These are phyloP conservation scores for Acyrthosiphon pisum DNA, from an alignment of 1,140 invertebrate species.

Conservation along the genomic window DNA sequence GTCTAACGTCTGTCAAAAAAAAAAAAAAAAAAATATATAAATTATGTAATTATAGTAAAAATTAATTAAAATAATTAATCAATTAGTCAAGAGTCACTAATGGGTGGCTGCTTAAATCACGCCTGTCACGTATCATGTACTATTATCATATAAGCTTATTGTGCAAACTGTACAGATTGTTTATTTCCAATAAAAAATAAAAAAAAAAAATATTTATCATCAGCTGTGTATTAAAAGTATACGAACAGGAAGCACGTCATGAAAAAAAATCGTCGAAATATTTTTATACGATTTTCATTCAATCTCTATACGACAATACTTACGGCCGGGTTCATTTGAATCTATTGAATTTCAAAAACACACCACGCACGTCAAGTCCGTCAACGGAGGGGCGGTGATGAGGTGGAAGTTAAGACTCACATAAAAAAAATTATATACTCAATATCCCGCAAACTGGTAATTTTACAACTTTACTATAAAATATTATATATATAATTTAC, in stretches of 20 bases:
- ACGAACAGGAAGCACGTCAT: background rate
- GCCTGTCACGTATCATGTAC: no score
- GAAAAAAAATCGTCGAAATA: background rate
- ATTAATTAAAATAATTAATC: no score
- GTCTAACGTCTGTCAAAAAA: no score
- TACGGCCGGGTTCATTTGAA: background rate
- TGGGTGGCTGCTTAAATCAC: no score
- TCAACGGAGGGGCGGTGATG: background rate
- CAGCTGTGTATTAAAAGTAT: background rate
- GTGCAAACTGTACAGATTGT: no score
- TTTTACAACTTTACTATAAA: background rate
- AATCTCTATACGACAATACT: background rate
- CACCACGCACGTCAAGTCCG: background rate
- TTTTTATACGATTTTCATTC: background rate
- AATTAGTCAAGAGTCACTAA: no score
- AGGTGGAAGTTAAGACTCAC: background rate
- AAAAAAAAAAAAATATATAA: no score
- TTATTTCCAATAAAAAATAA: no score
- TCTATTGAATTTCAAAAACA: background rate
- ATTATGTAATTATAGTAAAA: no score
- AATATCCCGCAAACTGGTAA: background rate
- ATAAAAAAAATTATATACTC: background rate
- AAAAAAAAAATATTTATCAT: background rate
- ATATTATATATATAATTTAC: background rate
- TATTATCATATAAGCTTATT: no score